Evolutionary conservation across 2,113 vertebrate species (phyloP).

Genomic region (Saccopteryx bilineata): DNA sequence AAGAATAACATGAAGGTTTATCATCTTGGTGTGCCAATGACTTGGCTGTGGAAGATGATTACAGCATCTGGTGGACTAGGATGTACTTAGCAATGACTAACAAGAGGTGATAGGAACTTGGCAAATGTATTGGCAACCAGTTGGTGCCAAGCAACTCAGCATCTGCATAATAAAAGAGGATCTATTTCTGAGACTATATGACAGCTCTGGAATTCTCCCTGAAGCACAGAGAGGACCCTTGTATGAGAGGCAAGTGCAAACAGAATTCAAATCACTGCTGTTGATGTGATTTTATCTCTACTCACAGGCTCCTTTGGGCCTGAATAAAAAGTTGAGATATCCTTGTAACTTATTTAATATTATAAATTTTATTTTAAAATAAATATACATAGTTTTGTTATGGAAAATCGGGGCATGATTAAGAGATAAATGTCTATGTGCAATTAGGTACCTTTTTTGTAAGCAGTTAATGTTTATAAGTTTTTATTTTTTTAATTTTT

Average conservation of each 20-base stretch:
- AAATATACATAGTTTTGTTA: neutral
- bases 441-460: neutral
- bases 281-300: neutral
- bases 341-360: neutral
- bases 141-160: slow-evolving; percentile 30
- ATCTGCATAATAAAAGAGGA: slow-evolving; percentile 16
- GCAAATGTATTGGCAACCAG: neutral
- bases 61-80: neutral
- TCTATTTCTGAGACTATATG: neutral
- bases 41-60: neutral
- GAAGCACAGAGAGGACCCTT: neutral
- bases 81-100: slow-evolving; percentile 19
- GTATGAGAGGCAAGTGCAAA: neutral
- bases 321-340: neutral
- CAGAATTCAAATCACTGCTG: neutral
- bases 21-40: neutral
- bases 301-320: neutral
- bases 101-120: slow-evolving; percentile 31
- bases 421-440: neutral
- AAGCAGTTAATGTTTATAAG: neutral
- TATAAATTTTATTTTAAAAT: slow-evolving; percentile 37
- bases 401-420: neutral
- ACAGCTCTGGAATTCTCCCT: neutral
- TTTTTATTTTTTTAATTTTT: no score
- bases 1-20: neutral